Evolutionary conservation across 2,888 invertebrate genomes (phyloP).

Genomic region (Anthrax anthrax): DNA sequence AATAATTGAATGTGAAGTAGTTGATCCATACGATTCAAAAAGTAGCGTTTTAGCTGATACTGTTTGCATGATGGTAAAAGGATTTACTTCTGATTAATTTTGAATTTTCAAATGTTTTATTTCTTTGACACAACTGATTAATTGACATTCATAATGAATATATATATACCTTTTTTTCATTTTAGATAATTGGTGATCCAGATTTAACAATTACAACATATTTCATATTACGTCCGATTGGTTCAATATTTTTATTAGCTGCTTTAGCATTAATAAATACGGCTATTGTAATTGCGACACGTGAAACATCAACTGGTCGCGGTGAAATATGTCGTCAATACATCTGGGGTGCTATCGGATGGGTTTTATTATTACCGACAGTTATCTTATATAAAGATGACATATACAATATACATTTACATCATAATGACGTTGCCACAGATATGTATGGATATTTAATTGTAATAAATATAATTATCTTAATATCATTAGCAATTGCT

Average conservation of each 20-base stretch:
- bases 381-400: not conserved
- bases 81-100: not conserved
- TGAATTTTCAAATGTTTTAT: not conserved
- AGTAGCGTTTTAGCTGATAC: constrained; percentile 52
- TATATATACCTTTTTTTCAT: constrained; percentile 1
- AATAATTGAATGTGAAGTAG: constrained; percentile 53
- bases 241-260: constrained; percentile 63
- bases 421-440: not conserved
- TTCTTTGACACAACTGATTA: not conserved
- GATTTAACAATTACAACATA: constrained; percentile 56
- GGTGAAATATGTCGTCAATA: constrained; percentile 68
- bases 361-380: constrained; percentile 47
- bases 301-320: constrained; percentile 64
- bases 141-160: not conserved
- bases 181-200: constrained; percentile 43
- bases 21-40: constrained; percentile 52
- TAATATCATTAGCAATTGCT: constrained; percentile 31
- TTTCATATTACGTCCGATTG: constrained; percentile 49
- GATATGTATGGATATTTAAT: not conserved
- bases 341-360: constrained; percentile 59
- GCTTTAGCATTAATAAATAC: constrained; percentile 55
- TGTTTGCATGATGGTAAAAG: constrained; percentile 41
- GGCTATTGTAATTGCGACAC: constrained; percentile 66
- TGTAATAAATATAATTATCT: not conserved
- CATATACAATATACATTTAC: not conserved